These are phyloP conservation scores for Cichlasoma orientale DNA, from an alignment of 2,797 vertebrate genomes.

Conservation along the genomic window DNA sequence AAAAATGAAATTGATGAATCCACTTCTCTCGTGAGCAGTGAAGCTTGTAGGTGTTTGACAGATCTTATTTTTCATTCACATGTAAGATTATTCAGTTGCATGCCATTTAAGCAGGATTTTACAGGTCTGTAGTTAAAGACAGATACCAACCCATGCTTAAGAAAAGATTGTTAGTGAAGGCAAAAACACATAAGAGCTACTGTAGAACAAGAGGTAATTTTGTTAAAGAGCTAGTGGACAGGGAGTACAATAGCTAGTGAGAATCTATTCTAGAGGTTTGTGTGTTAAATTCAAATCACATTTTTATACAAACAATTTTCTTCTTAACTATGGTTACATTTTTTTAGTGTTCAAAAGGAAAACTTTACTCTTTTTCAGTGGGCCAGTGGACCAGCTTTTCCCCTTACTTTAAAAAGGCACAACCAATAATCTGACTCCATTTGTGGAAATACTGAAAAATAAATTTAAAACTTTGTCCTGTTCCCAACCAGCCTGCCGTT, in stretches of 20 bases:
- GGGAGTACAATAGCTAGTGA: not conserved
- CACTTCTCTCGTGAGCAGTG: not conserved
- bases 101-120: not conserved
- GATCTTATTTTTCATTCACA: conserved; percentile 30
- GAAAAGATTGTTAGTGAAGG: not conserved
- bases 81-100: not conserved
- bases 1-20: conserved; percentile 1
- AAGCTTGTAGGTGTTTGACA: conserved; percentile 71
- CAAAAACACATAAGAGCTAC: not conserved
- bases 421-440: not conserved
- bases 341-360: not conserved
- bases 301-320: not conserved
- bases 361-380: not conserved
- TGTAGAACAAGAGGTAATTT: not conserved
- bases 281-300: not conserved
- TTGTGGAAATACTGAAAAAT: not conserved
- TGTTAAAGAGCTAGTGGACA: not conserved
- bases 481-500: not conserved
- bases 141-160: not conserved
- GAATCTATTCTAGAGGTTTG: not conserved
- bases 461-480: not conserved
- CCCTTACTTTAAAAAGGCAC: fast-evolving
- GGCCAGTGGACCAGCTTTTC: not conserved
- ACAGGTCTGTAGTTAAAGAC: not conserved
- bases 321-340: not conserved